These are phyloP conservation scores for Paralvinella palmiformis DNA, from an alignment of 1,140 invertebrate genomes.

Conservation along the genomic window DNA sequence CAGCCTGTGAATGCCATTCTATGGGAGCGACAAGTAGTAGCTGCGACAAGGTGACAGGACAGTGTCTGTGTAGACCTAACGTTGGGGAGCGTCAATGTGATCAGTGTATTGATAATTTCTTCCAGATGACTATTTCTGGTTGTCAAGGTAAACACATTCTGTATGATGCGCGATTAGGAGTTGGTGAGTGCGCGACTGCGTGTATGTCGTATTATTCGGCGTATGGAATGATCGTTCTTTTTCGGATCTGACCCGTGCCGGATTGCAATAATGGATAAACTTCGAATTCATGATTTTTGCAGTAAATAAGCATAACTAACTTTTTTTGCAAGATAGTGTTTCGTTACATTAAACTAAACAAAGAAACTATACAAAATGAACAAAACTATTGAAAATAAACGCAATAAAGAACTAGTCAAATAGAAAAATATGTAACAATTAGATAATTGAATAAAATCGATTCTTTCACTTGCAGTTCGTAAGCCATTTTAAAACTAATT, in stretches of 20 bases:
- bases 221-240: background rate
- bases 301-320: background rate
- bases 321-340: background rate
- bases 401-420: background rate
- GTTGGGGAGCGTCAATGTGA: slow-evolving; percentile 46
- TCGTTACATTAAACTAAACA: background rate
- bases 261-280: background rate
- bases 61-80: slow-evolving; percentile 69
- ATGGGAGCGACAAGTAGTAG: slow-evolving; percentile 37
- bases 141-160: slow-evolving; percentile 11
- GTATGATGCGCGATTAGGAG: background rate
- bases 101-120: slow-evolving; percentile 58
- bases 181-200: background rate
- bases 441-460: background rate
- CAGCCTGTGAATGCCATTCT: slow-evolving; percentile 50
- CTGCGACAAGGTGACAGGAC: slow-evolving; percentile 80
- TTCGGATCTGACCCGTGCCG: background rate
- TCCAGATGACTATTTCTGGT: slow-evolving; percentile 9
- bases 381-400: background rate
- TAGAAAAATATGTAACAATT: background rate
- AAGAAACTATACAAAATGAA: background rate
- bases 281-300: background rate
- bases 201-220: background rate
- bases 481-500: background rate
- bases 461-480: slow-evolving; percentile 43